Base-by-base conservation (phyloP, 2,797 vertebrate species). In the Eupleurogrammus muticus region DNA sequence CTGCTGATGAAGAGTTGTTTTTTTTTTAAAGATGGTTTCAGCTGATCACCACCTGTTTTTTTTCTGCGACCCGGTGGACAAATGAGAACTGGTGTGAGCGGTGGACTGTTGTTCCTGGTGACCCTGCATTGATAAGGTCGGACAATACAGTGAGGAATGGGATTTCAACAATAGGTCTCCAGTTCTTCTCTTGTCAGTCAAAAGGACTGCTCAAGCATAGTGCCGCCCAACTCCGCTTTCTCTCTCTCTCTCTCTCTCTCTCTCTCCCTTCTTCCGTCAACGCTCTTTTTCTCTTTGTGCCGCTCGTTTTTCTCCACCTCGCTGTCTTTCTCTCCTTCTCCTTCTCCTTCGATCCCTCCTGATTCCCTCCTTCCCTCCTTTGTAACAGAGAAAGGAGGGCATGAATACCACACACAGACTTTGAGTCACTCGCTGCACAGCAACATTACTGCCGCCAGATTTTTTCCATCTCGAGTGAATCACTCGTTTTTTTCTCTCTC, bases 181-280 rank as follows among this genome's bases (percentile, higher is more conserved):
- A 77, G 76, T 73, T 66, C 67, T 75, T 86, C 80, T 80, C 76
- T 78, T 67, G 80, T 77, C 79, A 56, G 79, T 83, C 91, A 93
- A 94, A 93, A 89, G 90, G 91, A 90, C 89, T 90, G 91, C 87
- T 93, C 88, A 92, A 91, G 91, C 94, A 93, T 92, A 93, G 92
- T 84, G 65, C 74, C 84, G 66, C 75, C 82, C 70, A 69, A 54
- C 80, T 5, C 73, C 52, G 54, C 65, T 1, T 69, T 24, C 52
- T 66, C 82, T 73, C 68, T 67, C 4, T 86, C 63, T 75, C 81
- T 51, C 50, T 55, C 80, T 75, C 50, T 66, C 83, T 85, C 70
- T 77, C 58, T 75, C 50, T 66, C 83, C 84, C 70, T 77, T 56
- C 78, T 66, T 60, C 69, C 74, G 75, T 69, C 73, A 59, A 65